Percentiles rank a stretch among this genome's conserved stretches.
phyloP scores from a whole-genome alignment of 2,888 invertebrate species.

The Bedellia somnulentella region DNA sequence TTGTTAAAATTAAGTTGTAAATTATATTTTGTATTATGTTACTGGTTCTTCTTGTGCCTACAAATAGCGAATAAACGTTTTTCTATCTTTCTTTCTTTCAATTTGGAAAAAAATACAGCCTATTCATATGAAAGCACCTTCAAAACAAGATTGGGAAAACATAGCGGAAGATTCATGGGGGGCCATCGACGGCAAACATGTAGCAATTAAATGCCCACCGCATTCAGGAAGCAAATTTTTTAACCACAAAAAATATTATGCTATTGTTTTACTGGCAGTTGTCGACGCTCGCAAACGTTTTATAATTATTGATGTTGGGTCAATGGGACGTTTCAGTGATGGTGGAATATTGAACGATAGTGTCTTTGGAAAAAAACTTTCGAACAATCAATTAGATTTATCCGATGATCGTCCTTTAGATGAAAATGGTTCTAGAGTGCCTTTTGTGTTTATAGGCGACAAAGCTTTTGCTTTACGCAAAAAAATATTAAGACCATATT shows the following conservation, averaged over 20 bases:
- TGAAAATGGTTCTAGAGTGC: constrained; percentile 10
- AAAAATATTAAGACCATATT: constrained; percentile 14
- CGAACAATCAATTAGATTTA: constrained; percentile 11
- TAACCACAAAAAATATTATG: constrained; percentile 2
- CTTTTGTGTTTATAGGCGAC: constrained; percentile 13
- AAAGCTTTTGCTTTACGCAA: constrained; percentile 11
- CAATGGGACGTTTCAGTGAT: constrained; percentile 4
- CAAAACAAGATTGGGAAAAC: too few relatives aligned
- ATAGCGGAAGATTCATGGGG: constrained; percentile 2
- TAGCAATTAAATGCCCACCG: constrained; percentile 6
- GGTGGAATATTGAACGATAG: constrained; percentile 3
- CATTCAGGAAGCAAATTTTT: constrained; percentile 3
- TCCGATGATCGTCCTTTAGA: constrained; percentile 9
- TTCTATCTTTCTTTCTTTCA: too few relatives aligned
- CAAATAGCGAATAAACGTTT: too few relatives aligned
- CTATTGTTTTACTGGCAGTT: constrained; percentile 2
- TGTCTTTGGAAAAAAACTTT: constrained; percentile 8
- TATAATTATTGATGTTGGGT: constrained; percentile 3
- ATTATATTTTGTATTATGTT: too few relatives aligned
- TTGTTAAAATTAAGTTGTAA: too few relatives aligned
- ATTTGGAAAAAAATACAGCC: constrained; percentile 5
- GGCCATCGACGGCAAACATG: constrained; percentile 7
- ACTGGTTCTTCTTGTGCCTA: too few relatives aligned
- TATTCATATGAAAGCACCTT: constrained; percentile 5
- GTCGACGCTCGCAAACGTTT: constrained; percentile 3